Conservation (phyloP, 2,113 vertebrate genomes). For the Pitta sordida region DNA sequence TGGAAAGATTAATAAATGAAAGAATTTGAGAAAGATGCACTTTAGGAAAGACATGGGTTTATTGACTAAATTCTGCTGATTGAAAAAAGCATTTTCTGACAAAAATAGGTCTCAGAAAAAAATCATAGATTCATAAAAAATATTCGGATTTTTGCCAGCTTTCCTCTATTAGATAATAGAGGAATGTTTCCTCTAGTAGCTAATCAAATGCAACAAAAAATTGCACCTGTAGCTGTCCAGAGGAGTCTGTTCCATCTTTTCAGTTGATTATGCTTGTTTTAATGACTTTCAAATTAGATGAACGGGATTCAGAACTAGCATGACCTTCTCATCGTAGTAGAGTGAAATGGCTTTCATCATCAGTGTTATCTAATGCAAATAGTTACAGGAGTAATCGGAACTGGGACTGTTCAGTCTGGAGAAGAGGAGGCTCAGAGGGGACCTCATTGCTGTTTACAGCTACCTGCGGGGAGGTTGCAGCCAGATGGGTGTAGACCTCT, state of each 20-base stretch:
- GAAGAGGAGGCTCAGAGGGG: no score
- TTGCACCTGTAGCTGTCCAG: background rate
- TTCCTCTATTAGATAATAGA: no score
- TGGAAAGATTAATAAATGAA: background rate
- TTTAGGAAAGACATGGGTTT: background rate
- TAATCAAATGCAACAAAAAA: background rate
- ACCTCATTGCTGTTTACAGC: no score
- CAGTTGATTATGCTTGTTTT: background rate
- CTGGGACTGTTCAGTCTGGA: no score
- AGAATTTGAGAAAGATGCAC: background rate
- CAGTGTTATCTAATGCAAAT: no score
- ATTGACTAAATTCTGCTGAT: background rate
- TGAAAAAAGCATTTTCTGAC: background rate
- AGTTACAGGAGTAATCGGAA: no score
- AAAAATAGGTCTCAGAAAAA: background rate
- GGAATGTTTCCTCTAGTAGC: no score
- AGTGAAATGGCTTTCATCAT: background rate
- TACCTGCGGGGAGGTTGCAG: no score
- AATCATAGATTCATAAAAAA: background rate
- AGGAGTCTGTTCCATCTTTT: background rate
- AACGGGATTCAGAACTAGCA: background rate
- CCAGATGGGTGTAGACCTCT: no score
- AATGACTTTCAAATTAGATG: background rate
- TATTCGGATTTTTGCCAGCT: background rate
- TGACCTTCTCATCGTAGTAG: rapidly evolving